These are phyloP conservation scores for Megatriorchis doriae DNA, from an alignment of 2,113 vertebrate genomes.

Conservation along the genomic window DNA sequence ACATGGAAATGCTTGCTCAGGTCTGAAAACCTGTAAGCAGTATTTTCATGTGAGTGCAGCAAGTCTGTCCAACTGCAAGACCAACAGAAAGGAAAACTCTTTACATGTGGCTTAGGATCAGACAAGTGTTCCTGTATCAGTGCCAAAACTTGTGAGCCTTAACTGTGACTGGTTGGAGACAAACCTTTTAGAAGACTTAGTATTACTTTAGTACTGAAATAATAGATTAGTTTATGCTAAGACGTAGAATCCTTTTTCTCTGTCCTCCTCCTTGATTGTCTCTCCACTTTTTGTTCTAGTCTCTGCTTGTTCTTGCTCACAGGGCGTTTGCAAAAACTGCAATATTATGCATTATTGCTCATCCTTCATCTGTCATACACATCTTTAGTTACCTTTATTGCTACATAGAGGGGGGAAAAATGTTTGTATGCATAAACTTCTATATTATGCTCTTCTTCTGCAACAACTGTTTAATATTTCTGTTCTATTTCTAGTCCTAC, in stretches of 20 bases:
- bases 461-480: neutral
- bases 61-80: neutral
- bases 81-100: neutral
- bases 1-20: neutral
- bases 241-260: neutral
- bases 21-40: neutral
- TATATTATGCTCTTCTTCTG: neutral
- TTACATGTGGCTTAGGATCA: neutral
- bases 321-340: neutral
- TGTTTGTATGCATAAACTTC: neutral
- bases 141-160: neutral
- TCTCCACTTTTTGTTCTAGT: neutral
- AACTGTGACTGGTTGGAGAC: neutral
- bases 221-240: neutral
- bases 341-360: neutral
- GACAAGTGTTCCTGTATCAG: neutral
- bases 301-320: neutral
- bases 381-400: neutral
- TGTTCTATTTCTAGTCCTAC: neutral
- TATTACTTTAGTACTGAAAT: neutral
- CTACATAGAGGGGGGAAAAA: fast-evolving
- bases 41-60: neutral
- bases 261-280: neutral
- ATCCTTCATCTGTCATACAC: neutral
- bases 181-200: neutral